Conservation (phyloP, 1,140 invertebrate species). For the Diorhabda elongata region DNA sequence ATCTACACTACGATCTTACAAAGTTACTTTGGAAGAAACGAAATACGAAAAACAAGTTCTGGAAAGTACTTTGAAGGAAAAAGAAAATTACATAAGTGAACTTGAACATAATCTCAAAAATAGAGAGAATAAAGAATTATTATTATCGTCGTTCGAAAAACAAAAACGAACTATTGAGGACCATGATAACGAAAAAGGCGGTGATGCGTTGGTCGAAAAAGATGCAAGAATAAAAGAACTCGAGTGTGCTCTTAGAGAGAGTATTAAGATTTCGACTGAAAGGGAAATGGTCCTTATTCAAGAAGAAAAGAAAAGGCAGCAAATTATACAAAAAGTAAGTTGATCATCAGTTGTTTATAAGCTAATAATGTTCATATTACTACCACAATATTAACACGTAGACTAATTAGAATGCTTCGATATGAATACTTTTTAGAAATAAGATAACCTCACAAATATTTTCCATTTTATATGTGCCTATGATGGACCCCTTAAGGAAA, state of each 20-base stretch:
- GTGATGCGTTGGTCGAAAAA: conserved; percentile 22
- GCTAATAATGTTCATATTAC: too few species aligned
- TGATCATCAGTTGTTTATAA: too few species aligned
- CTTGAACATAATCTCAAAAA: conserved; percentile 15
- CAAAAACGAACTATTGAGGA: conserved; percentile 18
- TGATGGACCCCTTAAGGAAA: too few species aligned
- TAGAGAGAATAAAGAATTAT: conserved; percentile 14
- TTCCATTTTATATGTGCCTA: too few species aligned
- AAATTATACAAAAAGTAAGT: conserved; percentile 61
- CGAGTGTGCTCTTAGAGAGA: conserved; percentile 71
- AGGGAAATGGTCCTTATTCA: conserved; percentile 59
- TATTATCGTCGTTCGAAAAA: conserved; percentile 29
- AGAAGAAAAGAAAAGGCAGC: conserved; percentile 57
- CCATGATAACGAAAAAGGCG: conserved; percentile 9
- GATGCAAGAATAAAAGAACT: conserved; percentile 65
- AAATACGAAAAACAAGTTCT: conserved; percentile 31
- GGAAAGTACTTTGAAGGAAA: conserved; percentile 25
- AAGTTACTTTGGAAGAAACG: conserved; percentile 26
- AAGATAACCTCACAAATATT: too few species aligned
- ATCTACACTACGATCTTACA: conserved; percentile 26
- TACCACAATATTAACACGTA: too few species aligned
- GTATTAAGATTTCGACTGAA: conserved; percentile 60
- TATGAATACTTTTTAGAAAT: too few species aligned
- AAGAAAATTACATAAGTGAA: conserved; percentile 21
- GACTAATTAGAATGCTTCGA: too few species aligned